Conservation (phyloP, 2,888 invertebrate genomes). For the Phyto melanocephala region DNA sequence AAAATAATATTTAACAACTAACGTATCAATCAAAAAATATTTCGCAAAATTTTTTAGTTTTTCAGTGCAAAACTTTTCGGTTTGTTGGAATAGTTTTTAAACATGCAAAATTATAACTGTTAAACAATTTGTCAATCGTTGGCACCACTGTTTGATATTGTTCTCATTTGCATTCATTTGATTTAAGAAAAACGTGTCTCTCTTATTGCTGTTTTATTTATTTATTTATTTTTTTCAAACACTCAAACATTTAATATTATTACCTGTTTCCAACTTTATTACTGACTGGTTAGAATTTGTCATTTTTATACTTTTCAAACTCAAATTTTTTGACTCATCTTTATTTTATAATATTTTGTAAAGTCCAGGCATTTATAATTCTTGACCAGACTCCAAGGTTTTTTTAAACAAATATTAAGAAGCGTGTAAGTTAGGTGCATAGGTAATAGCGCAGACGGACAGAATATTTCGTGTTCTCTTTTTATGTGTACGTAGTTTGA, state of each 20-base stretch:
- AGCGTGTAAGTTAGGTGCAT: neutral
- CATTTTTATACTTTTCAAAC: neutral
- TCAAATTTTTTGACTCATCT: conserved; percentile 30
- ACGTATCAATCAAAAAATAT: too few relatives aligned
- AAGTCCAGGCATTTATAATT: neutral
- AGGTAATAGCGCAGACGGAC: too few relatives aligned
- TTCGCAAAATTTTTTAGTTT: too few relatives aligned
- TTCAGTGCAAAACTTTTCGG: too few relatives aligned
- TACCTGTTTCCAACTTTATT: conserved; percentile 1
- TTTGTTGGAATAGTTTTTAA: too few relatives aligned
- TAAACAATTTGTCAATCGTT: too few relatives aligned
- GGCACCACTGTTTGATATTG: conserved; percentile 1
- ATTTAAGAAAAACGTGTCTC: neutral
- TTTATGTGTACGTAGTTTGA: too few relatives aligned
- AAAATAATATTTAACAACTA: too few relatives aligned
- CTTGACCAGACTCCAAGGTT: neutral
- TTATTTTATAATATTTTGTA: neutral
- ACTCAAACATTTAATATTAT: neutral
- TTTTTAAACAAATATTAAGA: neutral
- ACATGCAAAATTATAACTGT: too few relatives aligned
- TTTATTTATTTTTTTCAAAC: neutral
- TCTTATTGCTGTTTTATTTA: too few relatives aligned
- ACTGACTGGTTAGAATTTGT: too few relatives aligned
- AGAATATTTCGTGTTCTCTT: too few relatives aligned
- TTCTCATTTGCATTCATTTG: neutral